These are phyloP conservation scores for Osmoderma eremita DNA, from an alignment of 2,888 invertebrate species.

Conservation along the genomic window DNA sequence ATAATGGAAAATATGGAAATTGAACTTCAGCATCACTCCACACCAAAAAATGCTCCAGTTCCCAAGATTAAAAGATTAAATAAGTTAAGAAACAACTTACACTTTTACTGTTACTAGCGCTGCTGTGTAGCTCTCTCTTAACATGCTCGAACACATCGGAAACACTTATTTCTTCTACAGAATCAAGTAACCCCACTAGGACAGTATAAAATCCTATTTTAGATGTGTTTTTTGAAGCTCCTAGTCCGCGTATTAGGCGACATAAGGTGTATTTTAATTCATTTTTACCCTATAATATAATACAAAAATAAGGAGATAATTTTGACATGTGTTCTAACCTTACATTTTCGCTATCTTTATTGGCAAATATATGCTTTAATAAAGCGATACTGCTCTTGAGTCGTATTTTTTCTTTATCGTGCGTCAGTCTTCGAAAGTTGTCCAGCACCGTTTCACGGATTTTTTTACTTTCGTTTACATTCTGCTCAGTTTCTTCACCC, in stretches of 20 bases:
- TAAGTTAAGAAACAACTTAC: slow-evolving; percentile 64
- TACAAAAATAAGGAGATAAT: slow-evolving; percentile 31
- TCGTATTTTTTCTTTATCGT: slow-evolving; percentile 60
- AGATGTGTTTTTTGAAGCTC: slow-evolving; percentile 72
- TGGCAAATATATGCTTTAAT: slow-evolving; percentile 61
- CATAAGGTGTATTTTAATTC: slow-evolving; percentile 75
- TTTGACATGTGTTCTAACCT: slow-evolving; percentile 52
- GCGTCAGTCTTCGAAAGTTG: slow-evolving; percentile 62
- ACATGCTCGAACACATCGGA: slow-evolving; percentile 69
- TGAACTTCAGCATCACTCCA: no score
- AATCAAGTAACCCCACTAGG: slow-evolving; percentile 71
- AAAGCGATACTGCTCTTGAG: slow-evolving; percentile 61
- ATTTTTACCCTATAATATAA: slow-evolving; percentile 67
- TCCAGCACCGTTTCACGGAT: slow-evolving; percentile 61
- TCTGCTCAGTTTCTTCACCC: slow-evolving; percentile 36
- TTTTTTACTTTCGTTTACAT: slow-evolving; percentile 50
- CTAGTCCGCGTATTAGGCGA: slow-evolving; percentile 77
- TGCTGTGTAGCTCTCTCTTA: slow-evolving; percentile 73
- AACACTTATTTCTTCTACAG: slow-evolving; percentile 65
- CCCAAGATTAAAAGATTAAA: neutral
- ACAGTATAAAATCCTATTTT: slow-evolving; percentile 77
- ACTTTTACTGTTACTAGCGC: slow-evolving; percentile 72
- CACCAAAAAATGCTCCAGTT: no score
- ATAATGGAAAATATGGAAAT: no score
- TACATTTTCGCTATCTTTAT: slow-evolving; percentile 58